A percentile compares a stretch with the other conserved stretches of the same genome.
phyloP scores from a whole-genome alignment of 53 echinoderm and acorn worm species.

The Astropecten irregularis region DNA sequence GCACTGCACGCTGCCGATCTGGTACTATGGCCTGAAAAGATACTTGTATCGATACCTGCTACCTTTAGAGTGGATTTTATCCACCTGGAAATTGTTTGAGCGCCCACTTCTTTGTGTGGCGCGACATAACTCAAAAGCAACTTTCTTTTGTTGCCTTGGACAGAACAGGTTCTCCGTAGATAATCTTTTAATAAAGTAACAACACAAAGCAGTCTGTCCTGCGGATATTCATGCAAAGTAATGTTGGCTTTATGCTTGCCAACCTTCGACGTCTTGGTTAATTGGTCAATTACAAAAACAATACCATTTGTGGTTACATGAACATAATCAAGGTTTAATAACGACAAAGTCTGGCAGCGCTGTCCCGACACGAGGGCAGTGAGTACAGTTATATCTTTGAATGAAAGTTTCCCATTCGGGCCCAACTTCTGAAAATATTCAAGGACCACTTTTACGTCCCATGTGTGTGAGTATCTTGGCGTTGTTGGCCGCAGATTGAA shows the following conservation, averaged over 20 bases:
- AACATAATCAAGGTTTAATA: neutral
- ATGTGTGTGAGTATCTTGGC: slow-evolving; percentile 14
- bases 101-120: neutral
- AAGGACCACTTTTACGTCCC: slow-evolving; percentile 17
- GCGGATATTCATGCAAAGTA: neutral
- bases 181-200: neutral
- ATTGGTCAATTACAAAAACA: neutral
- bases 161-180: neutral
- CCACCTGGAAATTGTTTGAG: slow-evolving; percentile 7
- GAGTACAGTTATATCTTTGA: slow-evolving; percentile 13
- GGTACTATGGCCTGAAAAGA: neutral
- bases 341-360: slow-evolving; percentile 5
- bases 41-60: neutral
- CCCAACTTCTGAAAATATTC: neutral
- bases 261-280: neutral
- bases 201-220: neutral
- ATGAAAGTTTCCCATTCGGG: neutral
- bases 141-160: neutral
- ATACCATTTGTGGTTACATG: neutral
- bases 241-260: neutral
- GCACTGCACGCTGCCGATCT: slow-evolving; percentile 25
- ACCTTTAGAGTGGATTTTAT: neutral
- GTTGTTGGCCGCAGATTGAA: slow-evolving; percentile 17
- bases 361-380: slow-evolving; percentile 26
- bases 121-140: neutral